Evolutionary conservation across 2,888 invertebrate genomes (phyloP).

Genomic region (Patella depressa): DNA sequence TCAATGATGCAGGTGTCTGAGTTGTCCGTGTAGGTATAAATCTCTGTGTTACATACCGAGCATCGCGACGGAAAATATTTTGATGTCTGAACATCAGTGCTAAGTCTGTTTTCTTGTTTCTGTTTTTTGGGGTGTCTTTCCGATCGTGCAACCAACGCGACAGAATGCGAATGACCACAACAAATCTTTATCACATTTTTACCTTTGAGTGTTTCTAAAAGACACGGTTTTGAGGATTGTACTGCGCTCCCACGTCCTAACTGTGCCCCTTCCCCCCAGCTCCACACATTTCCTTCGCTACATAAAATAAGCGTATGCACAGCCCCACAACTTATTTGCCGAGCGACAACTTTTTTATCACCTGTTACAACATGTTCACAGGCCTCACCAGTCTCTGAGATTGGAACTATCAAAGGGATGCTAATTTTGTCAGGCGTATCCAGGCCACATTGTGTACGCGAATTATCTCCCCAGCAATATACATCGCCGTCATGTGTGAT

Average conservation of each 20-base stretch:
- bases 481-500: slow-evolving; percentile 60
- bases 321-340: slow-evolving; percentile 60
- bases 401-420: slow-evolving; percentile 45
- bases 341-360: slow-evolving; percentile 40
- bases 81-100: slow-evolving; percentile 26
- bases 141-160: slow-evolving; percentile 61
- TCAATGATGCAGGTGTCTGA: slow-evolving; percentile 56
- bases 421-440: slow-evolving; percentile 65
- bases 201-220: slow-evolving; percentile 52
- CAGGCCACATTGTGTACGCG: slow-evolving; percentile 78
- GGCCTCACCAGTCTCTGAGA: slow-evolving; percentile 35
- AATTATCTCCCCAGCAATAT: slow-evolving; percentile 69
- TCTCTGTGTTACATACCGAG: slow-evolving; percentile 55
- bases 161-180: slow-evolving; percentile 63
- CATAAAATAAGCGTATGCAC: slow-evolving; percentile 58
- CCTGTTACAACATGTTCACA: slow-evolving; percentile 52
- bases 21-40: slow-evolving; percentile 55
- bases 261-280: slow-evolving; percentile 67
- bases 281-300: slow-evolving; percentile 63
- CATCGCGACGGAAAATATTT: slow-evolving; percentile 50
- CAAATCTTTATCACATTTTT: slow-evolving; percentile 58
- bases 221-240: slow-evolving; percentile 44
- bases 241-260: slow-evolving; percentile 52
- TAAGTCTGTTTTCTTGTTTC: background rate
- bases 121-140: slow-evolving; percentile 20